Evolutionary conservation across 1,140 invertebrate species (phyloP), one percentile per base, ranked within the genome.

Genomic region (Drosophila asahinai): DNA sequence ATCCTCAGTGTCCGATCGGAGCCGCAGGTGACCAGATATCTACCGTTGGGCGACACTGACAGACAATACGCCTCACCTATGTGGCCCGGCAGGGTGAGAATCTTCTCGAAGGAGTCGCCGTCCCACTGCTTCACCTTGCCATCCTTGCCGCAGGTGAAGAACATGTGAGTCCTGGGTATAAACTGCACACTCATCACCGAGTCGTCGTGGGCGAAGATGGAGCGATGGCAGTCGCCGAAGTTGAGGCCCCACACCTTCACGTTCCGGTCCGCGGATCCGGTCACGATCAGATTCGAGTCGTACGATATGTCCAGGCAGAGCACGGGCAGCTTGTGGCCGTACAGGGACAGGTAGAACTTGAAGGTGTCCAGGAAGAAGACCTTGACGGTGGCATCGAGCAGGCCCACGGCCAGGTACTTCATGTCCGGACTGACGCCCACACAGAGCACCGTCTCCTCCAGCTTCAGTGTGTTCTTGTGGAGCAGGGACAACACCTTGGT

Each of bases 201-300:
- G 92, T 99, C 98, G 86, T 99, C 98, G 93, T 99, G 99, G 3
- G 98, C 98, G 93, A 97, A 97, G 62, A 97, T 93, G 0, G 96
- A 97, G 78, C 95, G 96, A 92, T 97, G 97, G 86, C 98, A 99
- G 93, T 99, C 98, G 19, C 99, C 99, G 94, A 99, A 99, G 93
- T 99, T 98, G 92, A 99, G 95, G 49, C 99, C 98, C 99, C 99
- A 99, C 73, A 99, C 97, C 94, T 99, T 99, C 5, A 99, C 95
- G 93, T 98, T 99, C 22, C 98, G 95, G 94, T 99, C 99, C 0
- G 96, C 96, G 17, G 98, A 99, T 25, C 98, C 99, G 0, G 99
- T 99, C 2, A 96, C 97, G 68, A 99, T 96, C 2, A 99, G 87
- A 2, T 95, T 95, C 1, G 96, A 97, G 93, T 99, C 99, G 80